Base-by-base conservation (phyloP, 2,888 invertebrate species). In the Napeogenes inachia region DNA sequence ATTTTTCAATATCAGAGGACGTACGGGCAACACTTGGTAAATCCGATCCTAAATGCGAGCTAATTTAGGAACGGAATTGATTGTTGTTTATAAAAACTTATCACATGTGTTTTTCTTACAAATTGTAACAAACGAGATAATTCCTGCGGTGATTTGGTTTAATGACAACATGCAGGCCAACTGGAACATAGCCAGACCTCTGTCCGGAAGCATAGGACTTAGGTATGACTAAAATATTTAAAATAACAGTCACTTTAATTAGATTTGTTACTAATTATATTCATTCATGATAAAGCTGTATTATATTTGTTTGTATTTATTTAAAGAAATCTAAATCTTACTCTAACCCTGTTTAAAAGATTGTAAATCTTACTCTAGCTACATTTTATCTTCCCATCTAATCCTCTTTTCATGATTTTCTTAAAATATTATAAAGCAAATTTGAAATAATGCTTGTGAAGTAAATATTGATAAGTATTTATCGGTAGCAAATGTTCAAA, bases 111-210 rank as follows among this genome's bases (percentile, higher is more conserved):
- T 79, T 76, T 79, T 79, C 65, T 66, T 69, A 72, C 71, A 70
- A 71, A 70, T 70, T 69, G 71, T 61, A 74, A 77, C 78, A 78
- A 79, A 78, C 73, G 73, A 75, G 78, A 76, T 82, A 82, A 82
- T 81, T 79, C 74, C 77, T 77, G 78, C 72, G 78, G 79, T 83
- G 81, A 80, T 79, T 74, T 76, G 75, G 72, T 68, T 76, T 75
- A 71, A 72, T 74, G 73, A 75, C 75, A 75, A 59, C 67, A 77
- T 78, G 78, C 78, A 76, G 79, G 87, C 84, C 86, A 84, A 75
- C 80, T 88, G 88, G 88, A 82, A 46, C 47, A 32, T 42, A 38
- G 79, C 88, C 88, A 88, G 81, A 69, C 75, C 78, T 76, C 75
- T 81, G 21, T 75, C 85, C 85, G 87, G 87, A 87, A 86, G 83